Conservation (phyloP, 2,113 vertebrate genomes). For the Cyanoliseus patagonus region DNA sequence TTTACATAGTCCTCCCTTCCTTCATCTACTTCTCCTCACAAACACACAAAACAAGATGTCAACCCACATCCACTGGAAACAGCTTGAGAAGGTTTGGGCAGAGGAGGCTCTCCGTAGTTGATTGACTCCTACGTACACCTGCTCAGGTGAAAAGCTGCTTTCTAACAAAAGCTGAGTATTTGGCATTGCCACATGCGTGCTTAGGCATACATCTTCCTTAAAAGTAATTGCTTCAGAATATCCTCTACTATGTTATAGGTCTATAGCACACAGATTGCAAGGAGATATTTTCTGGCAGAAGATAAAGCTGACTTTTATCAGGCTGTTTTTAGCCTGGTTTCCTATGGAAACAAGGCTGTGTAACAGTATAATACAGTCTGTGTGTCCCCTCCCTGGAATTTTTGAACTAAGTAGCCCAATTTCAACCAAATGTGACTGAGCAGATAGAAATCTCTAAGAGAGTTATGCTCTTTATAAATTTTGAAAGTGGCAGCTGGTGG, state of each 20-base stretch:
- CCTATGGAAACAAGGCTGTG: constrained; percentile 11
- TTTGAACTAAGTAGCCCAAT: neutral
- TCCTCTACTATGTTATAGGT: neutral
- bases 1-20: neutral
- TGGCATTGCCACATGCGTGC: neutral
- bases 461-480: neutral
- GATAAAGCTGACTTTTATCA: neutral
- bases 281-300: neutral
- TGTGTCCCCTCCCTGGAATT: neutral
- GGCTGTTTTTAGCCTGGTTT: constrained; percentile 28
- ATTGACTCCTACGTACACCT: neutral
- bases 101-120: neutral
- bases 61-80: neutral
- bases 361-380: neutral
- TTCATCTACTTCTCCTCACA: neutral
- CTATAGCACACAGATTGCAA: neutral
- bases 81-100: neutral
- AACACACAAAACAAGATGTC: neutral
- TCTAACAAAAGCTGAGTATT: neutral
- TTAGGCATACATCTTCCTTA: neutral
- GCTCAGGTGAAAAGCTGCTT: neutral
- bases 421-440: neutral
- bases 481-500: neutral
- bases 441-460: constrained; percentile 10
- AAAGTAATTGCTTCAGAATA: neutral